phyloP scores from a whole-genome alignment of 2,113 vertebrate genomes.

The Ochotona curzoniae region DNA sequence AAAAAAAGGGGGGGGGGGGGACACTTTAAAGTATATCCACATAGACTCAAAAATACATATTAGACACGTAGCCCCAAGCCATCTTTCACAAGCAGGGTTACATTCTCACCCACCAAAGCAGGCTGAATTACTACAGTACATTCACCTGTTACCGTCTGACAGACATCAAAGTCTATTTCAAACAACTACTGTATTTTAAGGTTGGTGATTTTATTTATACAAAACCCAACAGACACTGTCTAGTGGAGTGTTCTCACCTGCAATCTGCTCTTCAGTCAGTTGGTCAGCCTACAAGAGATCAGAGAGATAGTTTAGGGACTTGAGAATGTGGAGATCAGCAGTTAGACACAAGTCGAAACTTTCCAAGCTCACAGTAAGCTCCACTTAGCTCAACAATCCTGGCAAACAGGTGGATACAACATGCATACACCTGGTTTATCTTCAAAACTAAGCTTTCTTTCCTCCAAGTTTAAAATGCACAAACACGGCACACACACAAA shows the following conservation, averaged over 20 bases:
- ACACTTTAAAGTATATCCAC: neutral
- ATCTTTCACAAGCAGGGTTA: slow-evolving; percentile 40
- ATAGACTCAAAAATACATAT: neutral
- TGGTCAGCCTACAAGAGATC: slow-evolving; percentile 94
- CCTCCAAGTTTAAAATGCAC: neutral
- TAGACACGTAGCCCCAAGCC: neutral
- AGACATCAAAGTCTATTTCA: slow-evolving; percentile 28
- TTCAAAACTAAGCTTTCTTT: neutral
- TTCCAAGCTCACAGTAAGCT: neutral
- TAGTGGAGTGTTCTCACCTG: slow-evolving; percentile 90
- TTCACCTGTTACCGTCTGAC: slow-evolving; percentile 19
- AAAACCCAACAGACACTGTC: neutral
- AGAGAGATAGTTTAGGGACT: slow-evolving; percentile 47
- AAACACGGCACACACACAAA: neutral
- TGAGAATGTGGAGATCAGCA: neutral
- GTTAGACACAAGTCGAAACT: slow-evolving; percentile 40
- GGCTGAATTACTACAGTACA: slow-evolving; percentile 36
- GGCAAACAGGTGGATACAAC: slow-evolving; percentile 22
- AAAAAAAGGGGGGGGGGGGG: too few relatives aligned
- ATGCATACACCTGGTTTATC: slow-evolving; percentile 11
- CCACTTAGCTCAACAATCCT: neutral
- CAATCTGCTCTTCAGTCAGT: slow-evolving; percentile 99
- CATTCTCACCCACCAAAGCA: slow-evolving; percentile 41
- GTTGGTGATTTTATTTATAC: slow-evolving; percentile 5
- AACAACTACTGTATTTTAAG: neutral